Evolutionary conservation across 2,797 vertebrate genomes (phyloP).

Genomic region (Malacoraja senta): DNA sequence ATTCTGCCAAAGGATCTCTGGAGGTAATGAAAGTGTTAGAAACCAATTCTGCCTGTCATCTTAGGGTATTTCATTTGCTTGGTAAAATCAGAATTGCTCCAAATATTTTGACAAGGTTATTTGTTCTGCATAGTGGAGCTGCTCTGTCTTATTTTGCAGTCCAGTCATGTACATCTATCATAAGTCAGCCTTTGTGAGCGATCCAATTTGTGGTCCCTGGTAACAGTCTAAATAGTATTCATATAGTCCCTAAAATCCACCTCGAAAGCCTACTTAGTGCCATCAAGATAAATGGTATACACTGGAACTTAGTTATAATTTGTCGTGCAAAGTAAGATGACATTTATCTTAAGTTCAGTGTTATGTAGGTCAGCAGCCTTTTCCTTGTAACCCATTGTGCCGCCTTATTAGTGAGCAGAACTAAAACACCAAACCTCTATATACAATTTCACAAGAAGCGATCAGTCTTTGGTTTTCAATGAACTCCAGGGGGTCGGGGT

Average conservation of each 20-base stretch:
- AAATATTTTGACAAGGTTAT: conserved; percentile 56
- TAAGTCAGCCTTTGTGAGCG: conserved; percentile 56
- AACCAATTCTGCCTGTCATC: conserved; percentile 57
- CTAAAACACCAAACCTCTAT: conserved; percentile 49
- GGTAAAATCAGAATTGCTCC: conserved; percentile 43
- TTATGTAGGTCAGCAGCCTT: conserved; percentile 55
- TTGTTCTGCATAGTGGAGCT: conserved; percentile 50
- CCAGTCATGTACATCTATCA: conserved; percentile 79
- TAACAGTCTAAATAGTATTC: conserved; percentile 69
- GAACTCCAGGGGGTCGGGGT: too few relatives aligned
- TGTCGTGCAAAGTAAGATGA: conserved; percentile 56
- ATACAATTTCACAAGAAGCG: conserved; percentile 47
- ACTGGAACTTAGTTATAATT: conserved; percentile 61
- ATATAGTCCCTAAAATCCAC: conserved; percentile 66
- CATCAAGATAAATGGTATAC: conserved; percentile 69
- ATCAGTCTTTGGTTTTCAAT: not conserved
- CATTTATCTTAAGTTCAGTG: conserved; percentile 53
- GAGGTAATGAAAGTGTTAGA: conserved; percentile 62
- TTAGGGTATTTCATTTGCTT: conserved; percentile 40
- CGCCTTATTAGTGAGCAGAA: conserved; percentile 45
- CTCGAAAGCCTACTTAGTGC: conserved; percentile 69
- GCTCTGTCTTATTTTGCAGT: conserved; percentile 57
- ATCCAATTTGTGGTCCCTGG: conserved; percentile 63
- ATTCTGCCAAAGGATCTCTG: conserved; percentile 78
- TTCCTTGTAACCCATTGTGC: conserved; percentile 50